phyloP scores from a whole-genome alignment of 2,113 vertebrate genomes.

The Anoura caudifer region DNA sequence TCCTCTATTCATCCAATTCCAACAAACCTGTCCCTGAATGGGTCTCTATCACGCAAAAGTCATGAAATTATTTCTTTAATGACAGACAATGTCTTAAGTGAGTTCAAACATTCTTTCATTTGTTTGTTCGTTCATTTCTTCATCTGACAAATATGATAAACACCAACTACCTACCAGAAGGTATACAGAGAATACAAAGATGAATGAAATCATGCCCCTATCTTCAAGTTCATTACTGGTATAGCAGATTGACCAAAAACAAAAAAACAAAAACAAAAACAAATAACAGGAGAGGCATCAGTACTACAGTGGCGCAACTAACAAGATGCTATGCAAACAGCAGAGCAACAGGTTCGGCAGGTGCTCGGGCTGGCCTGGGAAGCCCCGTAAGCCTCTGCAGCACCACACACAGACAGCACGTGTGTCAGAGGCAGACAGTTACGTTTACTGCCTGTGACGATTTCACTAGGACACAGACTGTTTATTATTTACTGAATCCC shows the following conservation, averaged over 20 bases:
- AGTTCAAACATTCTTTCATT: background rate
- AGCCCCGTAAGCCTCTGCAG: background rate
- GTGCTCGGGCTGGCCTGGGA: background rate
- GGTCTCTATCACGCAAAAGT: background rate
- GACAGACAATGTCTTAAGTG: background rate
- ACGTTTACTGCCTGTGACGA: background rate
- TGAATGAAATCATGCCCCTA: background rate
- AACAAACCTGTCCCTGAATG: background rate
- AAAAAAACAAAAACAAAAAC: background rate
- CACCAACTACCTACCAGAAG: background rate
- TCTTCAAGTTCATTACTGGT: background rate
- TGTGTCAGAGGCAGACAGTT: background rate
- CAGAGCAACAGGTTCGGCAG: rapidly evolving
- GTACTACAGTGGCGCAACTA: background rate
- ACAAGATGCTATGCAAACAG: background rate
- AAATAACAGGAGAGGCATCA: background rate
- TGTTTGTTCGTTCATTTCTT: background rate
- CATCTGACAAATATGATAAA: background rate
- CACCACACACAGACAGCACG: background rate
- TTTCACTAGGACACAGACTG: background rate
- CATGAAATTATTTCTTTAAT: background rate
- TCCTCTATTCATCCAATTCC: background rate
- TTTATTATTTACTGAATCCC: background rate
- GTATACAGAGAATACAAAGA: background rate
- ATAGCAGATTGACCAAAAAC: background rate